Base-by-base conservation (phyloP, 2,797 vertebrate species). In the Danio choprae region DNA sequence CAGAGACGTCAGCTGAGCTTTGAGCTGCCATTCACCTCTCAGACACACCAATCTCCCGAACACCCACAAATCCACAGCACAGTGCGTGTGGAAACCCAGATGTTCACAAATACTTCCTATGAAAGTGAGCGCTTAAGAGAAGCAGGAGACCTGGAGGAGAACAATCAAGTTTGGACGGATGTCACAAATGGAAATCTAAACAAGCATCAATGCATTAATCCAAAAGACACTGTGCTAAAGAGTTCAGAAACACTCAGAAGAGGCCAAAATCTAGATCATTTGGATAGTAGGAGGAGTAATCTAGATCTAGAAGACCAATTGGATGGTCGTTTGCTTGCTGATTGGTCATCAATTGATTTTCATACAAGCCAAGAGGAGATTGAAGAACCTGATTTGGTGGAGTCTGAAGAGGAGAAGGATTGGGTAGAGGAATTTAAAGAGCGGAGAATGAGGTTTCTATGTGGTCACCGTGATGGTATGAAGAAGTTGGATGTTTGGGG, bases 401-500 rank as follows among this genome's bases (percentile, higher is more conserved):
- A 83, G 36, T 55, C 43, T n/a, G 46, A 43, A 68, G 72, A 79
- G 6, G 43, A 74, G 11, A 70, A 2, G 4, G 67, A 83, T 36
- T 84, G 81, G 83, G 41, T 55, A 7, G 63, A 79, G 20, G 18
- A 65, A 43, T 77, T 59, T 2, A 60, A 20, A 69, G 58, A 74
- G 64, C 84, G 40, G 38, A 86, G 77, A 51, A 82, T 2, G 4
- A 63, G 8, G 44, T 82, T 86, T 82, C 38, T 69, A 62, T 48
- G 10, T 18, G 58, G 12, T 20, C 20, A 29, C 44, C 68, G 63
- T 60, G 56, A 74, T 29, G 18, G 0, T 59, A 81, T 53, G 12
- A 43, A 13, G 48, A 55, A 29, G 83, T 50, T 71, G 0, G 22
- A 82, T 20, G 62, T 48, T 9, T 36, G 50, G 77, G 46, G 7